Base-by-base conservation (phyloP, 2,113 vertebrate species). In the Cavia porcellus region DNA sequence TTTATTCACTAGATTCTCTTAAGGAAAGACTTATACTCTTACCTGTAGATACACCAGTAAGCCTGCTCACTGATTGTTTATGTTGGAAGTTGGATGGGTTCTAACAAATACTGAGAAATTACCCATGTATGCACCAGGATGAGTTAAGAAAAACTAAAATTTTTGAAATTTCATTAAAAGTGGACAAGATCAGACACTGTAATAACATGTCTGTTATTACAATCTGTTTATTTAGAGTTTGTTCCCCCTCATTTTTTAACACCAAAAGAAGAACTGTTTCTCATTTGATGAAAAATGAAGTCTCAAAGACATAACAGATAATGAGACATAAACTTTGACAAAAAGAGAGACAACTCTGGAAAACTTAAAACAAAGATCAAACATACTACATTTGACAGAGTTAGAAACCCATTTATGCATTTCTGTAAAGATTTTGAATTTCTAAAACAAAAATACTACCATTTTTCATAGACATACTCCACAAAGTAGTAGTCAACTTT, bases 331-430 rank as follows among this genome's bases (percentile, higher is more conserved):
- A 70, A 10, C 1, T 77, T 83, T 45, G 17, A 86, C 89, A 83
- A 66, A 77, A 72, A 62, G 12, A 66, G 35, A 85, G 80, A 42
- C 25, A 91, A 95, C 77, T 92, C 89, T 47, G 47, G 74, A 47
- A 94, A 93, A 96, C 75, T 95, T 89, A 83, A 92, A 93, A 88
- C 17, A 89, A 93, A 12, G 12, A 90, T 89, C 50, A 82, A 70
- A 84, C 81, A 15, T 87, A 25, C 89, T 91, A 25, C 25, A 19
- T 96, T 75, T 87, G 70, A 42, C 88, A 96, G 83, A 61, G 2
- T 68, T 95, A 55, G 32, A 96, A 93, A 81, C 38, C 25, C 64
- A 91, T 55, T 68, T 5, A 38, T 28, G 62, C 15, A 84, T 94
- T 74, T 94, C 45, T 95, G 4, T 83, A 92, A 92, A 88, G 74